Conservation (phyloP, 1,140 invertebrate species). For the Neelides sp. region DNA sequence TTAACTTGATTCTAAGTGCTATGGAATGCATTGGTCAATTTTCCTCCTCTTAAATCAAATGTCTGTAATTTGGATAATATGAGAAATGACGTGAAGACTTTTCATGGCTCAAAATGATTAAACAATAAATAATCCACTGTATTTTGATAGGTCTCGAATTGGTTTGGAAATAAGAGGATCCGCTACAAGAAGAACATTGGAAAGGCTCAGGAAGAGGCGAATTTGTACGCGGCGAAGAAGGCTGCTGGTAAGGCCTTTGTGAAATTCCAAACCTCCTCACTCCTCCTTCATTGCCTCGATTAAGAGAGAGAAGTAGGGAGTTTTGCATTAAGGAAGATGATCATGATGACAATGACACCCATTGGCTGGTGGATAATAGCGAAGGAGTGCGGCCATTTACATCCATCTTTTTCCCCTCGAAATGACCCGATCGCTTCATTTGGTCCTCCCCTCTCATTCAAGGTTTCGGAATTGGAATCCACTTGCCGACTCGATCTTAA, state of each 20-base stretch:
- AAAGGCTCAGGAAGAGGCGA: constrained; percentile 99
- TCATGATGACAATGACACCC: not conserved
- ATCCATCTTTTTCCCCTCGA: no score
- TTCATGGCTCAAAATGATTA: not conserved
- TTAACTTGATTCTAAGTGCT: no score
- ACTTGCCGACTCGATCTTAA: no score
- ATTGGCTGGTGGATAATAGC: no score
- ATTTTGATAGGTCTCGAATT: constrained; percentile 97
- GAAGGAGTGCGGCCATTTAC: no score
- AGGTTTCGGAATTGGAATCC: no score
- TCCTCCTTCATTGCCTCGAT: not conserved
- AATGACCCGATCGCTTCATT: no score
- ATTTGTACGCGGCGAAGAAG: constrained; percentile 97
- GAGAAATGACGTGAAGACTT: no score
- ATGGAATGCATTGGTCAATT: no score
- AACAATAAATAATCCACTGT: not conserved
- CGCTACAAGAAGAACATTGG: constrained; percentile 99
- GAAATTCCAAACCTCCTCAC: not conserved
- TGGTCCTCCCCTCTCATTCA: no score
- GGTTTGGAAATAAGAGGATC: constrained; percentile 99
- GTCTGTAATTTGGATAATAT: no score
- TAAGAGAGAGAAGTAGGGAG: not conserved
- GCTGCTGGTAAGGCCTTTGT: constrained; percentile 59
- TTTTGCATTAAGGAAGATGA: not conserved
- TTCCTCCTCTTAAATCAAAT: no score